Percentiles rank a stretch among this genome's conserved stretches.
phyloP scores from a whole-genome alignment of 2,113 vertebrate species.

The Agapornis roseicollis region DNA sequence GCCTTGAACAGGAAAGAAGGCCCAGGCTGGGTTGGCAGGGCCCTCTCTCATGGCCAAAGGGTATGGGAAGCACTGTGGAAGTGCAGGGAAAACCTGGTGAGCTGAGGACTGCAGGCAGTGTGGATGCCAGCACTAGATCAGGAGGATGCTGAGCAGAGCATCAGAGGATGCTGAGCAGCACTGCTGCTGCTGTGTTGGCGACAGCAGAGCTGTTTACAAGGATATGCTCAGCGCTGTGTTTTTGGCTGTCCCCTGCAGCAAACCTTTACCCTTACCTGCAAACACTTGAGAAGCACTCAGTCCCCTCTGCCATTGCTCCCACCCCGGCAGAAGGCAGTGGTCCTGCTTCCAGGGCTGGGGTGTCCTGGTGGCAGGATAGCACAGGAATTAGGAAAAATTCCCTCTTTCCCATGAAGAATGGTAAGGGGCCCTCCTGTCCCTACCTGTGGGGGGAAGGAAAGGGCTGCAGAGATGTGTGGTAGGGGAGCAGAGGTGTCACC shows the following conservation, averaged over 20 bases:
- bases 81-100: neutral
- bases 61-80: neutral
- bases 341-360: neutral
- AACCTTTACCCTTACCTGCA: neutral
- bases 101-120: neutral
- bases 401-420: neutral
- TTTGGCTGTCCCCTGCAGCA: neutral
- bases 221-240: neutral
- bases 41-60: accelerated
- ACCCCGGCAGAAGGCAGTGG: neutral
- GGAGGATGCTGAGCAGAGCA: neutral
- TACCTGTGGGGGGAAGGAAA: neutral
- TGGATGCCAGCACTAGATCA: neutral
- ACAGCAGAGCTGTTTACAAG: neutral
- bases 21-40: neutral
- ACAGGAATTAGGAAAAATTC: neutral
- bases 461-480: neutral
- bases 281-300: neutral
- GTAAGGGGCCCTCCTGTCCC: neutral
- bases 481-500: neutral
- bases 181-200: too few species aligned
- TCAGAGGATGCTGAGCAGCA: neutral
- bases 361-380: neutral
- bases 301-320: neutral
- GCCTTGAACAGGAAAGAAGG: neutral